Conservation (phyloP, 2,888 invertebrate species). For the Nemapogon koenigi region DNA sequence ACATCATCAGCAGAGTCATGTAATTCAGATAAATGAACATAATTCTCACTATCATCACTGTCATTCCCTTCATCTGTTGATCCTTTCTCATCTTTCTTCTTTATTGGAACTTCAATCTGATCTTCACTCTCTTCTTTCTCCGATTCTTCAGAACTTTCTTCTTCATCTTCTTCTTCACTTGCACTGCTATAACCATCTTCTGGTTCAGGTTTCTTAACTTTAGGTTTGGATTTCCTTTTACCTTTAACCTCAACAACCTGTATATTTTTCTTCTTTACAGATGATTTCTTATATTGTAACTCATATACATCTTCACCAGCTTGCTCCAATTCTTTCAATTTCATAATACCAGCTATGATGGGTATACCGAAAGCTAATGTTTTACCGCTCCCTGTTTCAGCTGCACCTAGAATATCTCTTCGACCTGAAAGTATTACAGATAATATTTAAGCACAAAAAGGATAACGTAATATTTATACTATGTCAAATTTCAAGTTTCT, state of each 20-base stretch:
- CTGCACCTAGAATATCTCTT: constrained; percentile 95
- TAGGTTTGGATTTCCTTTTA: constrained; percentile 17
- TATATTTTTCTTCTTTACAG: constrained; percentile 29
- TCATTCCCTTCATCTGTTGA: constrained; percentile 39
- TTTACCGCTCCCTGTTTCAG: constrained; percentile 99
- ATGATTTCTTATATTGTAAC: constrained; percentile 40
- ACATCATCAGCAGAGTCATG: constrained; percentile 36
- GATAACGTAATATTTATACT: not conserved
- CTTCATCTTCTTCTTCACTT: constrained; percentile 17
- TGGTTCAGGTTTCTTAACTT: constrained; percentile 23
- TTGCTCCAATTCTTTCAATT: constrained; percentile 61
- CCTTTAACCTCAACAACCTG: constrained; percentile 17
- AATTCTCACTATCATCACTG: constrained; percentile 43
- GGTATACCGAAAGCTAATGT: constrained; percentile 98
- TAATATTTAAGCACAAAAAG: not conserved
- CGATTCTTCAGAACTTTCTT: constrained; percentile 11
- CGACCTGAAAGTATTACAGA: constrained; percentile 49
- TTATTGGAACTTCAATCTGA: constrained; percentile 43
- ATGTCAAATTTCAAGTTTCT: not conserved
- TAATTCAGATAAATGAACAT: constrained; percentile 45
- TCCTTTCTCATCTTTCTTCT: constrained; percentile 29
- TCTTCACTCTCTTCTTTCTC: constrained; percentile 34
- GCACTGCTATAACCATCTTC: constrained; percentile 46
- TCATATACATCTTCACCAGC: constrained; percentile 42
- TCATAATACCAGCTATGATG: constrained; percentile 84